Evolutionary conservation across 2,113 vertebrate genomes (phyloP), one percentile per base, ranked within the genome.

Genomic region (Girardinichthys multiradiatus): DNA sequence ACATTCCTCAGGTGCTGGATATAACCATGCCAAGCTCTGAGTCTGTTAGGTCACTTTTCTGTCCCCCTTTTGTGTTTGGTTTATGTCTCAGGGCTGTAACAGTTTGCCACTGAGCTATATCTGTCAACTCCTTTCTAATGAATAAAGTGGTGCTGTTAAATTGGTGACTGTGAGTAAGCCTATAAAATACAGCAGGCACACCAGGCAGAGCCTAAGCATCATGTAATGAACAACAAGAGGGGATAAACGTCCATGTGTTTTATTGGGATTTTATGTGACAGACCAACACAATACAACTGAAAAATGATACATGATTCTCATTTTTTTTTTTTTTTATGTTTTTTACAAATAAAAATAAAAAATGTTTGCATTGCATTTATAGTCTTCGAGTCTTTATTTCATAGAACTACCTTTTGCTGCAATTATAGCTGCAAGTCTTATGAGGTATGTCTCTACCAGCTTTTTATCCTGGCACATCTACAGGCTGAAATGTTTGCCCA

Each of bases 1-100:
- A 67, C 27, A 21, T 78, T 82, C 74, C 77, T 84, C 74, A 72
- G 88, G 89, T 86, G 76, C 66, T 74, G 78, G 74, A 87, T 82
- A 76, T 88, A 87, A 85, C 84, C 69, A 78, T 72, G 58, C 58
- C 33, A 54, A 73, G 70, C 60, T 79, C 75, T 19, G 9, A 68
- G 70, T 72, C 72, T 80, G 76, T 72, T 37, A 63, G 78, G 75
- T 84, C 77, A 77, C 70, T 65, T 75, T 79, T 81, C 28, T 37
- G 61, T 76, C 45, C 57, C 27, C 65, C 77, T 68, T 73, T 12
- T 21, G 26, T 21, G 64, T 76, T 72, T 19, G 37, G 58, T 61
- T 69, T 77, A 31, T 77, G 72, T 87, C 75, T 71, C 57, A n/a
- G 42, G 64, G 79, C 76, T 81, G 51, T 64, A 64, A 75, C 69